These are phyloP conservation scores for Burhinus bistriatus DNA, from an alignment of 2,113 vertebrate genomes.

Conservation along the genomic window DNA sequence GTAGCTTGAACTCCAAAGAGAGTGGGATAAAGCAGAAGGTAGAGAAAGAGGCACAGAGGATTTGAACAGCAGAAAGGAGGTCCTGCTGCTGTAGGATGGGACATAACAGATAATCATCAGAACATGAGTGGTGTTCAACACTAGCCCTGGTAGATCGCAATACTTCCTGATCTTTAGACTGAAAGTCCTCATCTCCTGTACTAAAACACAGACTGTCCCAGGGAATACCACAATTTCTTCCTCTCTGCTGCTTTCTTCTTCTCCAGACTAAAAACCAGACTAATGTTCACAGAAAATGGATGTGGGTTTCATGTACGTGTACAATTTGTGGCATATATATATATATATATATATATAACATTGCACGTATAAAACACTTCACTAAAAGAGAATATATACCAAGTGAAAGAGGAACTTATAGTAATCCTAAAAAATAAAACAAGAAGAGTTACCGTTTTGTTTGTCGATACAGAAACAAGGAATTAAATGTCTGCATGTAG, in stretches of 20 bases:
- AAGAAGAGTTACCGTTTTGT: not conserved
- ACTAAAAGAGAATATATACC: not conserved
- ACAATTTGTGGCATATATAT: not conserved
- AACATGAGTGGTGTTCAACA: not conserved
- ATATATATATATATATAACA: not conserved
- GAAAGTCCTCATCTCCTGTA: not conserved
- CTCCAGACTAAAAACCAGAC: not conserved
- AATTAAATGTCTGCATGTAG: not conserved
- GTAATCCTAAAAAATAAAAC: not conserved
- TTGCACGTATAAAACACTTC: not conserved
- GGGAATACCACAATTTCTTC: not conserved
- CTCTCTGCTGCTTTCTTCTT: not conserved
- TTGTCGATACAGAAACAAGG: not conserved
- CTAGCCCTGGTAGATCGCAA: not conserved
- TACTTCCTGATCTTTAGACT: not conserved
- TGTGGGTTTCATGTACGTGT: not conserved
- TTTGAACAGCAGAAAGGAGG: not conserved
- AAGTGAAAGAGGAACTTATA: not conserved
- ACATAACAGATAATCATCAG: not conserved
- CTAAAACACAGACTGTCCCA: not conserved
- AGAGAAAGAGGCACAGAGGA: not conserved
- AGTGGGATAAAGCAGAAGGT: not conserved
- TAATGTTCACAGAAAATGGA: not conserved
- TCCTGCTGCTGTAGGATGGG: not conserved
- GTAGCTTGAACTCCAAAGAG: not conserved